Conservation (phyloP, 2,113 vertebrate genomes). For the Microcebus lehilahytsara region DNA sequence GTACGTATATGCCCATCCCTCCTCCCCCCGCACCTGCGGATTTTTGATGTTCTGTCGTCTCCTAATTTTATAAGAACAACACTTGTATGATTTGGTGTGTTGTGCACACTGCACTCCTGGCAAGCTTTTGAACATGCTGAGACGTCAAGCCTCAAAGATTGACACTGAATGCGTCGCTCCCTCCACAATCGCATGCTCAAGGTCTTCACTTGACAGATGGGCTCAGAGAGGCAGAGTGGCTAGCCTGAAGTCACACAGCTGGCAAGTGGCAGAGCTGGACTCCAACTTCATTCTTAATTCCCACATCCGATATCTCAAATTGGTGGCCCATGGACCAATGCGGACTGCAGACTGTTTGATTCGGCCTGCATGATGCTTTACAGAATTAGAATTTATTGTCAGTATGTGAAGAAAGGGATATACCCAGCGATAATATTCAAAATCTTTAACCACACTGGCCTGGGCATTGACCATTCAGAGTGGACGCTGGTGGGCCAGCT, state of each 20-base stretch:
- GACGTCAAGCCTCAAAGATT: neutral
- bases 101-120: fast-evolving
- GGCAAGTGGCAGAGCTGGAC: neutral
- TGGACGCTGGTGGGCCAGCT: fast-evolving
- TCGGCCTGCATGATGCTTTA: neutral
- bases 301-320: fast-evolving
- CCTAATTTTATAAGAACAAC: neutral
- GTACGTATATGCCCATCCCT: too few species aligned
- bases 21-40: neutral
- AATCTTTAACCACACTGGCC: neutral
- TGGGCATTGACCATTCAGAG: neutral
- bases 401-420: neutral
- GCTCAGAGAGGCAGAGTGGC: neutral
- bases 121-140: neutral
- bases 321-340: fast-evolving
- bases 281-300: neutral
- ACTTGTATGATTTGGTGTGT: neutral
- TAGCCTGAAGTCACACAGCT: neutral
- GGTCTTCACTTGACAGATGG: neutral
- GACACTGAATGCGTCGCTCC: neutral
- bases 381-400: conserved; percentile 7
- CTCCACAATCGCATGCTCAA: neutral
- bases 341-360: neutral
- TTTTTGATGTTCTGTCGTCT: neutral
- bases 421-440: neutral